Conservation (phyloP, 2,113 vertebrate species). For the Percina caprodes region DNA sequence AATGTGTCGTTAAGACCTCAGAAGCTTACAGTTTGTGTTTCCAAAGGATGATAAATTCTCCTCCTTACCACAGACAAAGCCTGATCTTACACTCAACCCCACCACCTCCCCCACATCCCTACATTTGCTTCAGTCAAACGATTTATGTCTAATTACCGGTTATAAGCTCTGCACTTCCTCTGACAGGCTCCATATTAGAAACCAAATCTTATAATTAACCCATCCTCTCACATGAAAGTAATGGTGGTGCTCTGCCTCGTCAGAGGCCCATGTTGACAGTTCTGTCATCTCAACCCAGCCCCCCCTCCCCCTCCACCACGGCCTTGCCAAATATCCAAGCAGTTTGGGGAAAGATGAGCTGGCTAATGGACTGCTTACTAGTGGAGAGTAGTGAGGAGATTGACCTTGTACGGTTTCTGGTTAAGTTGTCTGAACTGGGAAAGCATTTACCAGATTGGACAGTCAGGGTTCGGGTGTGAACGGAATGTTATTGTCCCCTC, state of each 20-base stretch:
- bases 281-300: conserved; percentile 76
- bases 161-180: conserved; percentile 75
- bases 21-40: conserved; percentile 32
- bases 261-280: conserved; percentile 76
- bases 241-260: conserved; percentile 76
- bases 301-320: conserved; percentile 54
- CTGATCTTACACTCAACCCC: conserved; percentile 36
- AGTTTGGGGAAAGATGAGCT: conserved; percentile 72
- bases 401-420: conserved; percentile 63
- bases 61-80: conserved; percentile 49
- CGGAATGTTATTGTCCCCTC: neutral
- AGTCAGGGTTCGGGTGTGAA: neutral
- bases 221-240: conserved; percentile 82
- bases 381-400: conserved; percentile 42
- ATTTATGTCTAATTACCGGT: conserved; percentile 83
- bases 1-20: neutral
- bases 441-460: neutral
- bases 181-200: conserved; percentile 81
- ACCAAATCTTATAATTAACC: conserved; percentile 86
- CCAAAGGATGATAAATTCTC: conserved; percentile 17
- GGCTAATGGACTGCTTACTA: conserved; percentile 64
- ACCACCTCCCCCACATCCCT: conserved; percentile 40
- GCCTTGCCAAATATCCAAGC: conserved; percentile 60
- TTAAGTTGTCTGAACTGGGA: conserved; percentile 34
- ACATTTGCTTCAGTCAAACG: conserved; percentile 75